Conservation (phyloP, 2,797 vertebrate species). For the Salmo trutta region DNA sequence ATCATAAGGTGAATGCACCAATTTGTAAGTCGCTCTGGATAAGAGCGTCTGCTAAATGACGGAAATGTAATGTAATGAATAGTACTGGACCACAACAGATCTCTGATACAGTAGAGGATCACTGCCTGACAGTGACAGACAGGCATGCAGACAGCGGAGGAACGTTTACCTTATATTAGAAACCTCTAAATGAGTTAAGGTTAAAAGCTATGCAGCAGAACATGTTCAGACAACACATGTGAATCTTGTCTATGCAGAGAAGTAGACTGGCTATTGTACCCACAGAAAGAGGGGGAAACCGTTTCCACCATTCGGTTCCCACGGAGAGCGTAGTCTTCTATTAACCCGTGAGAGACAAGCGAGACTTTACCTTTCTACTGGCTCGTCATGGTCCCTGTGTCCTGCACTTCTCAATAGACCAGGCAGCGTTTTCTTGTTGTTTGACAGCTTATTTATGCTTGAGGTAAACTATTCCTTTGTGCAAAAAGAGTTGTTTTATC, state of each 20-base stretch:
- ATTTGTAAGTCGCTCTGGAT: too few species aligned
- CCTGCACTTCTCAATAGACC: background rate
- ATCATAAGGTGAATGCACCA: too few species aligned
- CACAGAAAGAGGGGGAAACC: background rate
- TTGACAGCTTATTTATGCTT: background rate
- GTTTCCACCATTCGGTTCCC: background rate
- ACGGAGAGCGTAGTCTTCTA: background rate
- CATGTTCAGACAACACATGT: background rate
- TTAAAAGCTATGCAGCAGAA: background rate
- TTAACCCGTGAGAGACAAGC: background rate
- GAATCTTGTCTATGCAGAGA: background rate
- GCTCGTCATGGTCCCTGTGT: constrained; percentile 1
- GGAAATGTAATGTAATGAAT: too few species aligned
- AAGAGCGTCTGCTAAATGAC: too few species aligned
- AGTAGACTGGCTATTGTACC: background rate
- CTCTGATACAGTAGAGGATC: background rate
- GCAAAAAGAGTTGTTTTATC: background rate
- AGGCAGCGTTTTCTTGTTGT: background rate
- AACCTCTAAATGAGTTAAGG: fast-evolving
- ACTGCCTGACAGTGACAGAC: too few species aligned
- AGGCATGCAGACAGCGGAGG: background rate
- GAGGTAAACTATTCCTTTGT: background rate
- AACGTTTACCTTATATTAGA: background rate
- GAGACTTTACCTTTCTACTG: constrained; percentile 6
- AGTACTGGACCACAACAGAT: background rate